A percentile compares a stretch with the other conserved stretches of the same genome.
Conservation (phyloP, 2,888 invertebrate species). For the Gisinianus flammeolus region DNA sequence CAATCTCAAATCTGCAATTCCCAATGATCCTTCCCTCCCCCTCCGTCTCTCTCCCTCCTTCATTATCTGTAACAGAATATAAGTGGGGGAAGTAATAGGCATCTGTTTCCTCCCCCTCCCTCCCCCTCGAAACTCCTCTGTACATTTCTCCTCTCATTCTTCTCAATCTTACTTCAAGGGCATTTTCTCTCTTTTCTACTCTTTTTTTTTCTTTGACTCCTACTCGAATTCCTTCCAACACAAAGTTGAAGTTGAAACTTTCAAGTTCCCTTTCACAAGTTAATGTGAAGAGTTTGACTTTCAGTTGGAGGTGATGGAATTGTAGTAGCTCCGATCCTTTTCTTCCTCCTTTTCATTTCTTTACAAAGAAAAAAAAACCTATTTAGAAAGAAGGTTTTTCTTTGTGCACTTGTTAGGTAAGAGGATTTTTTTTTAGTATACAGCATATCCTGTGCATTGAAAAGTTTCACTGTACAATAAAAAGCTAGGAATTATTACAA, state of each 20-base stretch:
- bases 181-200: background rate
- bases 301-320: conserved; percentile 8
- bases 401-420: no score
- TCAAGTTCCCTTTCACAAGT: no score
- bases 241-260: no score
- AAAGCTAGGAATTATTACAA: no score
- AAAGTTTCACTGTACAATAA: no score
- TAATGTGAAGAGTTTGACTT: background rate
- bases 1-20: no score
- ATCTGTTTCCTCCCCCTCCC: background rate
- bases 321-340: no score
- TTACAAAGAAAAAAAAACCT: background rate
- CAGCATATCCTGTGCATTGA: no score
- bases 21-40: background rate
- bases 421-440: no score
- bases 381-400: no score
- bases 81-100: background rate
- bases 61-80: background rate
- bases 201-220: background rate
- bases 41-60: background rate
- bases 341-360: background rate
- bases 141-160: background rate
- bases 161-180: background rate
- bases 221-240: no score
- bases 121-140: background rate